phyloP scores from a whole-genome alignment of 2,888 invertebrate genomes.

The Leucoptera coffeella region DNA sequence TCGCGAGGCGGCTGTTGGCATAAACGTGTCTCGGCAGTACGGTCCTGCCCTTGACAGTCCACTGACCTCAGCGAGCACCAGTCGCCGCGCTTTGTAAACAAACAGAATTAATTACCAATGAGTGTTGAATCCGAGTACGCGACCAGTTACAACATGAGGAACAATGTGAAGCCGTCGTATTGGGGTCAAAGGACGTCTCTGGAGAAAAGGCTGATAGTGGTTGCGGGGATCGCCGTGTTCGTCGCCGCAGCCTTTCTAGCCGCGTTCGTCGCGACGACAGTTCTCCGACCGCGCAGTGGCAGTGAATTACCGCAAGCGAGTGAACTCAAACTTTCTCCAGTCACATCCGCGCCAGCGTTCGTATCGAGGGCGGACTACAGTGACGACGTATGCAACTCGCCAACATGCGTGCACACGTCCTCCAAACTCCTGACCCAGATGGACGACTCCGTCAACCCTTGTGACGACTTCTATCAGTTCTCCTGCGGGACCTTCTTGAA shows the following conservation, averaged over 20 bases:
- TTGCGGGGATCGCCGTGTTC: conserved; percentile 16
- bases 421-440: conserved; percentile 65
- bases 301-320: conserved; percentile 43
- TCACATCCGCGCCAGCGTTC: conserved; percentile 24
- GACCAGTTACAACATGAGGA: conserved; percentile 39
- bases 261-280: conserved; percentile 25
- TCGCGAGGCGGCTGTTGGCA: too few species aligned
- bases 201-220: conserved; percentile 28
- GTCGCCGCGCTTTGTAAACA: too few species aligned
- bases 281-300: conserved; percentile 14
- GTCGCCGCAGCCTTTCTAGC: conserved; percentile 30
- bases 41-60: too few species aligned
- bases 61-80: too few species aligned
- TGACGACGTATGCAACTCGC: conserved; percentile 57
- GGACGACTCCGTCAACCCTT: conserved; percentile 66
- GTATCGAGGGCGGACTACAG: conserved; percentile 17
- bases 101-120: too few species aligned
- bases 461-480: conserved; percentile 78
- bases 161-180: conserved; percentile 32
- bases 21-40: too few species aligned
- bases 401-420: conserved; percentile 77
- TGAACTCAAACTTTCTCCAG: conserved; percentile 35
- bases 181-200: conserved; percentile 31
- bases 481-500: conserved; percentile 72
- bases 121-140: too few species aligned